These are phyloP conservation scores for Astropecten irregularis DNA, from an alignment of 53 echinoderm and acorn worm genomes.

Conservation along the genomic window DNA sequence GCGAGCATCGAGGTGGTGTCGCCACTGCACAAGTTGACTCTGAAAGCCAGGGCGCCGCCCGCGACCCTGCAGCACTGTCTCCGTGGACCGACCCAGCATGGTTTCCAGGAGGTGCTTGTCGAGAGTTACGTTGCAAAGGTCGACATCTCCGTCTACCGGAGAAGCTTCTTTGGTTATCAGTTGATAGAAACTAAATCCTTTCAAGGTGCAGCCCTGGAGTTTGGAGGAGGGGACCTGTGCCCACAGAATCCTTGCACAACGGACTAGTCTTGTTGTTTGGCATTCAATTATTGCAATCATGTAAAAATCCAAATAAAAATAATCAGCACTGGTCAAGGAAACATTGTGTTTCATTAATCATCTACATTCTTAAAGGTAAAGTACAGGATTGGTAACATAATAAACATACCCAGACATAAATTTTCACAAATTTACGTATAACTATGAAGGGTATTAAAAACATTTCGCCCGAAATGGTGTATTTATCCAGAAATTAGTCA, in stretches of 20 bases:
- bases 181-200: slow-evolving; percentile 50
- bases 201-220: slow-evolving; percentile 65
- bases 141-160: slow-evolving; percentile 42
- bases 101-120: slow-evolving; percentile 66
- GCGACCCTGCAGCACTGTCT: slow-evolving; percentile 67
- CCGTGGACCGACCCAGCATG: slow-evolving; percentile 68
- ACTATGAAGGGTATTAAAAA: no score
- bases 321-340: no score
- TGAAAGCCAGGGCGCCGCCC: slow-evolving; percentile 35
- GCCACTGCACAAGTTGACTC: slow-evolving; percentile 31
- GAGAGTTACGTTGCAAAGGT: slow-evolving; percentile 71
- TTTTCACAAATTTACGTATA: no score
- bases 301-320: no score
- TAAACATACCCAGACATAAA: no score
- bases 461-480: no score
- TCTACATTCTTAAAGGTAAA: no score
- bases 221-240: slow-evolving; percentile 76
- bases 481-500: no score
- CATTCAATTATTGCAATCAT: neutral
- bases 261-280: neutral
- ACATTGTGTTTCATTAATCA: no score
- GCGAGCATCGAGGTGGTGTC: slow-evolving; percentile 38
- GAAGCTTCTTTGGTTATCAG: neutral
- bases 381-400: no score
- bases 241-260: neutral